phyloP scores from a whole-genome alignment of 2,888 invertebrate species.

The Drosophila buzzatii region DNA sequence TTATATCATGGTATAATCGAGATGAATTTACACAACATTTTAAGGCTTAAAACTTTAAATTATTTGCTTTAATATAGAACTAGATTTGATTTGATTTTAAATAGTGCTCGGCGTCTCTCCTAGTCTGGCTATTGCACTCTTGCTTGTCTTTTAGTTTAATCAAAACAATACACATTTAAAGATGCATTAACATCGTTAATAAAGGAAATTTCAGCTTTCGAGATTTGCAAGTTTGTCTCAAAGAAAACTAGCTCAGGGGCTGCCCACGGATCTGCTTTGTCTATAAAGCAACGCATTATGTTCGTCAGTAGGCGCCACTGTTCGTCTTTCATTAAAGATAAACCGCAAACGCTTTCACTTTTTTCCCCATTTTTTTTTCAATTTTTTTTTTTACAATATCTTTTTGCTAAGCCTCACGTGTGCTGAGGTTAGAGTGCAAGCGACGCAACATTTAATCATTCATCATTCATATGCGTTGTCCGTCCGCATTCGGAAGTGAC shows the following conservation, averaged over 20 bases:
- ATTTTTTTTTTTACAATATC: background rate
- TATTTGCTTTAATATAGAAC: too few relatives aligned
- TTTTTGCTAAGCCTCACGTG: slow-evolving; percentile 19
- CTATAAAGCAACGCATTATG: slow-evolving; percentile 5
- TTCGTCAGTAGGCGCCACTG: slow-evolving; percentile 34
- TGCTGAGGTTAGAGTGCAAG: slow-evolving; percentile 66
- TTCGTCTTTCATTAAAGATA: slow-evolving; percentile 48
- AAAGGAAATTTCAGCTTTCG: background rate
- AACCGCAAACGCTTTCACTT: slow-evolving; percentile 72
- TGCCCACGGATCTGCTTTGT: slow-evolving; percentile 28
- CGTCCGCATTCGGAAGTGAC: slow-evolving; percentile 64
- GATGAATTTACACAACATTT: background rate
- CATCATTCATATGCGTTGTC: slow-evolving; percentile 38
- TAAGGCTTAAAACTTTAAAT: background rate
- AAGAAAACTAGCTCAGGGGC: slow-evolving; percentile 5
- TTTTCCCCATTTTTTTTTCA: slow-evolving; percentile 14
- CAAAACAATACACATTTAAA: background rate
- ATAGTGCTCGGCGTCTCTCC: background rate
- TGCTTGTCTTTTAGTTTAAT: background rate
- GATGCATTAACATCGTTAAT: background rate
- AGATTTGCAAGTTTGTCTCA: slow-evolving; percentile 20
- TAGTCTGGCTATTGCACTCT: background rate
- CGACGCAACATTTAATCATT: slow-evolving; percentile 25
- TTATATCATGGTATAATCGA: too few relatives aligned
- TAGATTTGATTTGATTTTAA: background rate